Evolutionary conservation across 1,140 invertebrate genomes (phyloP).

Genomic region (Hyles euphorbiae): DNA sequence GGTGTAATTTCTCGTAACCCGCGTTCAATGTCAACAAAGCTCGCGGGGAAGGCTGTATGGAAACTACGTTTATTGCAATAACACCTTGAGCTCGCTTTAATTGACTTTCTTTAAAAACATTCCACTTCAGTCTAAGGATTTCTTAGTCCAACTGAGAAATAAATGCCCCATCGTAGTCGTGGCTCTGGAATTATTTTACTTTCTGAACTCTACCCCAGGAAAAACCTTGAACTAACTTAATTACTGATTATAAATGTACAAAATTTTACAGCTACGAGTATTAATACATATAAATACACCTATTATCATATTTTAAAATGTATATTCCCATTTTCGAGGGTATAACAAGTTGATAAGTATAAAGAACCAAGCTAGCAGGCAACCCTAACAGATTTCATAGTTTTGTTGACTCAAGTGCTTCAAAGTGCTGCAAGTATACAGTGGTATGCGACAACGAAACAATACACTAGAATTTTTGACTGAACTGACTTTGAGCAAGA

Average conservation of each 20-base stretch:
- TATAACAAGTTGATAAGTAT: too few relatives aligned
- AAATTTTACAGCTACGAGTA: too few relatives aligned
- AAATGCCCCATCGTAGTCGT: too few relatives aligned
- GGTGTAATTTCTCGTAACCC: constrained; percentile 20
- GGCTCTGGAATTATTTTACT: too few relatives aligned
- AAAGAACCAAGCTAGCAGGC: neutral
- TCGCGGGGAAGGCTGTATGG: constrained; percentile 20
- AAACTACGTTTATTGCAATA: constrained; percentile 7
- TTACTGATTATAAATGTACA: too few relatives aligned
- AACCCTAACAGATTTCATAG: constrained; percentile 6
- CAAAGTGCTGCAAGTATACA: neutral
- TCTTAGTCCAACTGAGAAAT: neutral
- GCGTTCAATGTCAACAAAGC: constrained; percentile 31
- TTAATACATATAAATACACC: too few relatives aligned
- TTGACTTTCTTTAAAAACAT: constrained; percentile 2
- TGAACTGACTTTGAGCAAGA: too few relatives aligned
- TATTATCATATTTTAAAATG: too few relatives aligned
- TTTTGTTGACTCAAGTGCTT: constrained; percentile 43
- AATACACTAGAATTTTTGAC: neutral
- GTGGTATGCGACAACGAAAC: constrained; percentile 1
- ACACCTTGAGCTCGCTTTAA: too few relatives aligned
- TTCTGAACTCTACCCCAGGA: too few relatives aligned
- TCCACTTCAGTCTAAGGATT: neutral
- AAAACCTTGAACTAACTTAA: too few relatives aligned
- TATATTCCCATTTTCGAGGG: too few relatives aligned